Conservation (phyloP, 1,140 invertebrate species). For the Papilio helenus region DNA sequence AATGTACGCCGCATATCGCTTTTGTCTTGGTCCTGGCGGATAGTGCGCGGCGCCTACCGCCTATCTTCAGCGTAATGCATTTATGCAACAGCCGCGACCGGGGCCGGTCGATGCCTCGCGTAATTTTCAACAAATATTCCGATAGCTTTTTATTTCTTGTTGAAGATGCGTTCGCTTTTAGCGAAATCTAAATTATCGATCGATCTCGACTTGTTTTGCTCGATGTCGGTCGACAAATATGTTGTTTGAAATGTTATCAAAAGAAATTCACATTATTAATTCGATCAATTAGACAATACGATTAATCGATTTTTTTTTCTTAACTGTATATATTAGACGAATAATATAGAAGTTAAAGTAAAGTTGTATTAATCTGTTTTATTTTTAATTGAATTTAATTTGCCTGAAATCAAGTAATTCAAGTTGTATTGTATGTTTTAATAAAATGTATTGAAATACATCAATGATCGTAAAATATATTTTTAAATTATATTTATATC, state of each 20-base stretch:
- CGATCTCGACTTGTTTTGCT: slow-evolving; percentile 16
- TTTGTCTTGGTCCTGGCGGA: slow-evolving; percentile 41
- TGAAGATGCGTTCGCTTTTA: slow-evolving; percentile 30
- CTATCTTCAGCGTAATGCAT: slow-evolving; percentile 81
- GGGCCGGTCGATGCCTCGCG: slow-evolving; percentile 68
- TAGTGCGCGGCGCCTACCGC: slow-evolving; percentile 75
- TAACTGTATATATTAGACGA: background rate
- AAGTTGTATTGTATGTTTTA: too few relatives aligned
- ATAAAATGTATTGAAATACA: too few relatives aligned
- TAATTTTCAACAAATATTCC: slow-evolving; percentile 75
- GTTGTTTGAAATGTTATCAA: background rate
- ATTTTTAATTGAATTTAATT: too few relatives aligned
- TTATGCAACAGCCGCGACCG: slow-evolving; percentile 72
- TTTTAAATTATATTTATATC: too few relatives aligned
- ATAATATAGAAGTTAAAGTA: too few relatives aligned
- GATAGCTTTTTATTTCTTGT: slow-evolving; percentile 55
- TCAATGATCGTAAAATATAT: too few relatives aligned
- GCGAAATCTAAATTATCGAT: slow-evolving; percentile 8
- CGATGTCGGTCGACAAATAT: background rate
- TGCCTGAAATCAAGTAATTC: too few relatives aligned
- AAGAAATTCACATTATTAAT: background rate
- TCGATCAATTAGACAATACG: background rate
- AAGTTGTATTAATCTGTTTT: too few relatives aligned
- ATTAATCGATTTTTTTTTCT: background rate
- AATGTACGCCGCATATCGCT: background rate